Base-by-base conservation (phyloP, 2,797 vertebrate species). In the Tokudaia muenninki region DNA sequence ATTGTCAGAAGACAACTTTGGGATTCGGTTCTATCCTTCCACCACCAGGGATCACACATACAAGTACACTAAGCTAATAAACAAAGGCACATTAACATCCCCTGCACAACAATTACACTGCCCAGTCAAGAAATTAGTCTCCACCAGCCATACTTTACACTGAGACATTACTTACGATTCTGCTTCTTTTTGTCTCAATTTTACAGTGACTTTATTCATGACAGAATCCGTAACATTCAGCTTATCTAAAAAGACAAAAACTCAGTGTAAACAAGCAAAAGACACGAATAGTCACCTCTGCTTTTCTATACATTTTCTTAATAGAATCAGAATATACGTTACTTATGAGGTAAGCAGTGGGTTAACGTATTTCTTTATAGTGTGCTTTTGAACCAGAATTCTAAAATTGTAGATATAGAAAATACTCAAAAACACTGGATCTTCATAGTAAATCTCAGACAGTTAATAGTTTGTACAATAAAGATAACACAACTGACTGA, bases 161-260 rank as follows among this genome's bases (percentile, higher is more conserved):
- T 57, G 86, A 87, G 95, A n/a, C 17, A 88, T 95, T 97, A 99
- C 99, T 92, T 98, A 99, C 99, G 98, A 99, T 95, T 99, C 99
- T 63, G 99, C 98, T 37, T 99, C 99, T 97, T 98, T 99, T 97
- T 99, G 99, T 93, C 99, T 99, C 96, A 99, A 99, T 98, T 99
- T 99, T 63, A 98, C 98, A 0, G 99, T 99, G 96, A 99, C 99
- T 99, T 99, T 99, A 98, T 99, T 99, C 98, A 99, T 99, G 95
- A 99, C 99, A 0, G 99, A 99, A 94, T 99, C 99, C 0, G 99
- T 99, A 67, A 99, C 99, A 92, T 99, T 99, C 52, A 99, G 98
- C 94, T 99, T 99, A 97, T 99, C 99, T 99, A 65, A 97, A 97
- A 93, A 98, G 1, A 97, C 0, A 1, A 92, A 82, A 95, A 72